Base-by-base conservation (phyloP, 2,113 vertebrate genomes). In the Plecotus auritus region DNA sequence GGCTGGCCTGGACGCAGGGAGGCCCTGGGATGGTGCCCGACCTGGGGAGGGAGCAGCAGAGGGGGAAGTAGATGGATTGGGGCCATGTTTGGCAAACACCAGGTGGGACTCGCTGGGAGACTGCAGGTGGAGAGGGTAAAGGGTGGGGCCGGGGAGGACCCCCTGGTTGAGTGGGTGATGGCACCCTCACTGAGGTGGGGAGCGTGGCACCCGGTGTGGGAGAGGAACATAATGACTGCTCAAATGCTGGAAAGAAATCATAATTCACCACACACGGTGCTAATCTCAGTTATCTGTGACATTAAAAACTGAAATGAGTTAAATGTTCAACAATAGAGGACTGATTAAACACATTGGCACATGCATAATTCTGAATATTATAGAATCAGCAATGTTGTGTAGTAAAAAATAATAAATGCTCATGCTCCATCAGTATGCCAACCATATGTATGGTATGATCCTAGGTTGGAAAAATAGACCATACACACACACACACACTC, bases 131-230 rank as follows among this genome's bases (percentile, higher is more conserved):
- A 64, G n/a, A 54, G 85, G 13, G 9, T 14, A 16, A 70, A 16
- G 11, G 40, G 13, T 7, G 32, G 73, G 61, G 73, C 10, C 17
- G 0, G 26, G 74, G 22, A 45, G 59, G 17, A 26, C 17, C 40
- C 35, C 26, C 74, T 67, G 49, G 47, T 6, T 35, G 20, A 26
- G 49, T 22, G 67, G 2, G 30, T 16, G 11, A 2, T 11, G 22
- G 22, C 5, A 2, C 40, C 51, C 66, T 40, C 32, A 0, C 22
- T 30, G 11, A 40, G 13, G 28, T 32, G 35, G 42, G 74, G 35
- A 56, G 5, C 32, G 2, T 1, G 0, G 17, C 23, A n/a, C 78
- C 51, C 9, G 8, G 45, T 16, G 23, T 0, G 4, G 59, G 69
- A 76, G 94, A 66, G 61, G 59, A 61, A 22, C n/a, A 32, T 16